Percentiles rank a stretch among this genome's conserved stretches.
phyloP scores from a whole-genome alignment of 1,140 invertebrate species.

The Diabrotica undecimpunctata region DNA sequence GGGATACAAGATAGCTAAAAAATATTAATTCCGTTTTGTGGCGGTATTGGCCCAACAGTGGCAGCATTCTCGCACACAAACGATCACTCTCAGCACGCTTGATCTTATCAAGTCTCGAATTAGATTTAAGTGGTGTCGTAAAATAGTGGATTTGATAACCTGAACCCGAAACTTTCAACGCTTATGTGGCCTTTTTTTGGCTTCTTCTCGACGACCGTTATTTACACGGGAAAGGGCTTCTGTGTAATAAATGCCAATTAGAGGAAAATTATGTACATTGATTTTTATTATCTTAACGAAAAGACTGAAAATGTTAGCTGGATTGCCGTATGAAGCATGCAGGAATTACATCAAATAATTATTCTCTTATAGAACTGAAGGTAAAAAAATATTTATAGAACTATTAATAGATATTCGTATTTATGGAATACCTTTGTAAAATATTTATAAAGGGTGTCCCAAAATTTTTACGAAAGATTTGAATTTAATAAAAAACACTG shows the following conservation, averaged over 20 bases:
- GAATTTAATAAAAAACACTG: too few species aligned
- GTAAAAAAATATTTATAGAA: too few species aligned
- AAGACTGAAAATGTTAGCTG: too few species aligned
- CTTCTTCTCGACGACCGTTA: constrained; percentile 2
- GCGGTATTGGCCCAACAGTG: constrained; percentile 19
- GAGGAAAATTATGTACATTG: constrained; percentile 10
- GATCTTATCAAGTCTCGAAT: constrained; percentile 30
- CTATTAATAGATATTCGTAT: too few species aligned
- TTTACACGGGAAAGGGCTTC: constrained; percentile 9
- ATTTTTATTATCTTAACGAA: not conserved
- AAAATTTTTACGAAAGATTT: too few species aligned
- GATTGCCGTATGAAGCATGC: too few species aligned
- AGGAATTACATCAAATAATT: too few species aligned
- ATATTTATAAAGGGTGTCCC: too few species aligned
- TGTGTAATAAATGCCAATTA: constrained; percentile 25
- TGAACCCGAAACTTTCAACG: constrained; percentile 22
- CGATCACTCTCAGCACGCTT: constrained; percentile 32
- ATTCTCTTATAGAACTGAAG: too few species aligned
- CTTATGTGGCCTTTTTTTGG: constrained; percentile 7
- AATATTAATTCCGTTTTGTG: constrained; percentile 2
- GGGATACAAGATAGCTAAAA: not conserved
- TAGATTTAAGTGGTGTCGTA: constrained; percentile 36
- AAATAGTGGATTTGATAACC: constrained; percentile 33
- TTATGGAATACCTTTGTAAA: too few species aligned
- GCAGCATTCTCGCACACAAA: constrained; percentile 32